Evolutionary conservation across 2,888 invertebrate species (phyloP).

Genomic region (Drosophila longiperda): DNA sequence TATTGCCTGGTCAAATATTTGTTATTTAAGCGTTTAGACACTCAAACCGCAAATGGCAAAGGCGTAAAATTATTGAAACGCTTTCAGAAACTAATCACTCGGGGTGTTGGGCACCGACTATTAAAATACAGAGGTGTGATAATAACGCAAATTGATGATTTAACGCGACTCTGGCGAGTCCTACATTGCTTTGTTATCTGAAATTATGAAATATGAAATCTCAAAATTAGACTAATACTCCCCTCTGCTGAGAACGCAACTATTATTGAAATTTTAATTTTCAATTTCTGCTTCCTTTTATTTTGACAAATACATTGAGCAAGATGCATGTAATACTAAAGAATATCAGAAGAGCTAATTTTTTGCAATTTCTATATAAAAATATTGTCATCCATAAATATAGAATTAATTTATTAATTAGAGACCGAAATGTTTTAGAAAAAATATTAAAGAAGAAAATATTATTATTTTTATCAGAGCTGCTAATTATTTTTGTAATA

Average conservation of each 20-base stretch:
- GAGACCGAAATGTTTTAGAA: background rate
- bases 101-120: slow-evolving; percentile 50
- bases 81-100: slow-evolving; percentile 58
- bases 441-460: background rate
- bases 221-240: background rate
- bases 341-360: background rate
- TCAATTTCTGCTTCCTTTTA: background rate
- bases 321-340: background rate
- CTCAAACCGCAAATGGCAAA: slow-evolving; percentile 52
- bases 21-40: slow-evolving; percentile 40
- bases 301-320: background rate
- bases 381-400: background rate
- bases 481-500: background rate
- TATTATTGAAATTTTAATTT: background rate
- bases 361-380: background rate
- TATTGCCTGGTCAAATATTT: slow-evolving; percentile 49
- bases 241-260: background rate
- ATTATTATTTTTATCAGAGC: background rate
- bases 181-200: background rate
- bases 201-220: background rate
- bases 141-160: background rate
- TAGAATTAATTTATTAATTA: background rate
- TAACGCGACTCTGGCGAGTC: background rate
- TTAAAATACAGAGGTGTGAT: slow-evolving; percentile 45
- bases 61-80: slow-evolving; percentile 63